Base-by-base conservation (phyloP, 2,113 vertebrate species). In the Colius striatus region DNA sequence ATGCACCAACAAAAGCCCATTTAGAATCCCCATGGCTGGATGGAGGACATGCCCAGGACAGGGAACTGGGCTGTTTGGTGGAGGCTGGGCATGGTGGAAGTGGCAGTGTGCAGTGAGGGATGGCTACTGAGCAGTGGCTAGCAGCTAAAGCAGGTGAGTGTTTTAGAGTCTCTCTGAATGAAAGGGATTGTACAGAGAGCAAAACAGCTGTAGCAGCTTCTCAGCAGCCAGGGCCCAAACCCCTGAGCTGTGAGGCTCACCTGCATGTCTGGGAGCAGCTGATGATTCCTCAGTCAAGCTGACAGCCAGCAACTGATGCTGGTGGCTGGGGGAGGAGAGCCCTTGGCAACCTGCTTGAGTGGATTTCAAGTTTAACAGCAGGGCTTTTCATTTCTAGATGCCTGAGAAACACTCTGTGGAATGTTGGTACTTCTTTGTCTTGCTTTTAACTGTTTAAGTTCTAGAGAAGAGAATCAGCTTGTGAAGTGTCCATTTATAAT, bases 391-490 rank as follows among this genome's bases (percentile, higher is more conserved):
- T 88, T 87, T 84, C 60, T 87, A 89, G 70, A 84, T 81, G 58
- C 29, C 58, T 87, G 91, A 89, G 92, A 95, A 81, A 94, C 87
- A 87, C 70, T 73, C 89, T 75, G 74, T 90, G 94, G 87, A 92
- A 87, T 87, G 77, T 22, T 19, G 66, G 15, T 68, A 60, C 27
- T 86, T 88, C 18, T 34, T 84, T 89, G 77, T 73, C 50, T 60
- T 88, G 27, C 8, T 85, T 86, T 93, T 83, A 77, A 67, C 43
- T 47, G 17, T 77, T 88, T 86, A 43, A 51, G 20, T 73, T 88
- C 60, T 67, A 43, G 86, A 54, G 68, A 51, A 84, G 66, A 16
- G 21, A 65, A 29, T 36, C n/a, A 34, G 19, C 32, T 71, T 54
- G n/a, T 34, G 65, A 68, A 45, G 18, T 62, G 5, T 20, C 22